Percentiles rank a stretch among this genome's conserved stretches.
Evolutionary conservation across 2,888 invertebrate genomes (phyloP).

Genomic region (Tetramorium bicarinatum): DNA sequence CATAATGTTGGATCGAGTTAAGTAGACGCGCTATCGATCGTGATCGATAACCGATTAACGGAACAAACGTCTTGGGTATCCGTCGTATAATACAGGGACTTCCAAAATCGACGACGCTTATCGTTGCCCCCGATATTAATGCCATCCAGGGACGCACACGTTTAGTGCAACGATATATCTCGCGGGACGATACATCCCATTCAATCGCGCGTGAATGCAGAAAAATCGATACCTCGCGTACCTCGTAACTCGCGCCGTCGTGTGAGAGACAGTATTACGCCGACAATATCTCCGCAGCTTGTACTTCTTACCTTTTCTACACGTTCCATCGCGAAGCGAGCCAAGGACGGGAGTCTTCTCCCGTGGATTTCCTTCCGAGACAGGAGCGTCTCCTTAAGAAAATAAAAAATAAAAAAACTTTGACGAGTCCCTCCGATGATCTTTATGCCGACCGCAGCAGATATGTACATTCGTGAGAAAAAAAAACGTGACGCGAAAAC

Average conservation of each 20-base stretch:
- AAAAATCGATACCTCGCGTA: conserved; percentile 52
- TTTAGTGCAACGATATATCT: conserved; percentile 20
- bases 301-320: conserved; percentile 56
- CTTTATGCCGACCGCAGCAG: conserved; percentile 30
- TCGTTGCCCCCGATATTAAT: conserved; percentile 19
- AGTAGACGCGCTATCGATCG: neutral
- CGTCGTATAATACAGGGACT: conserved; percentile 28
- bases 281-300: conserved; percentile 63
- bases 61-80: conserved; percentile 6
- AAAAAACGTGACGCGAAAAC: conserved; percentile 18
- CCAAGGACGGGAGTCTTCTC: neutral
- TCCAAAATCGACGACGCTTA: conserved; percentile 50
- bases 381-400: conserved; percentile 3
- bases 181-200: conserved; percentile 45
- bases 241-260: conserved; percentile 41
- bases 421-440: conserved; percentile 45
- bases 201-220: conserved; percentile 46
- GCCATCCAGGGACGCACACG: conserved; percentile 23
- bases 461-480: neutral
- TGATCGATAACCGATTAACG: conserved; percentile 23
- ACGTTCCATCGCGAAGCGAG: conserved; percentile 29
- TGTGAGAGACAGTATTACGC: conserved; percentile 63
- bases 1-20: neutral
- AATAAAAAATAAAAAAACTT: neutral
- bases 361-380: conserved; percentile 38